Base-by-base conservation (phyloP, 2,888 invertebrate species). In the Amiota communis region DNA sequence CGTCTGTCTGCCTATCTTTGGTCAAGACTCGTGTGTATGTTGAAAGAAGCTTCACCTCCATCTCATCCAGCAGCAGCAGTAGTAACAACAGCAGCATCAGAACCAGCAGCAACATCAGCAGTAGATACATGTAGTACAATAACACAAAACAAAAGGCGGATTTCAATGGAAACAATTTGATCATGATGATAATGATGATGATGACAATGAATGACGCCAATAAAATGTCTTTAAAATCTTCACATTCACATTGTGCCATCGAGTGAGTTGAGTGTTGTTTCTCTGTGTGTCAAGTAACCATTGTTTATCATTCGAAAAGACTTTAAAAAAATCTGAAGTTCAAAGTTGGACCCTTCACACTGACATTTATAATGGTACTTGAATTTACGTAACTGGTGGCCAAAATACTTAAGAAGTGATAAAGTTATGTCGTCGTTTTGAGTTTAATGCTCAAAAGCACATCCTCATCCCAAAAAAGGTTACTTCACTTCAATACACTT, bases 101-200 rank as follows among this genome's bases (percentile, higher is more conserved):
- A n/a, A n/a, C 1, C 23, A 23, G 23, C n/a, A 47, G 6, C n/a
- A n/a, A n/a, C 49, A 13, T n/a, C 15, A 57, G 10, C 59, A 20
- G 59, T 20, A 83, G 82, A 79, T 80, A 77, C 72, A 73, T 61
- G 76, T 36, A 6, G 6, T 75, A 77, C 17, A n/a, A 15, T 36
- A 6, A 36, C 77, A 77, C 17, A n/a, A 15, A 49, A 23, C 63
- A 17, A 63, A 36, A 76, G 73, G 85, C 83, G 80, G 83, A 83
- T 85, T 85, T 83, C 85, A 79, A 82, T 63, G 75, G 85, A 85
- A 85, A 76, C 84, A 76, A 84, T 80, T 81, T 79, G 85, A 83
- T 85, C 13, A 12, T 12, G 53, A 53, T 53, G 53, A 59, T 59
- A 3, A 36, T 36, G 36, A 36, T 36, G 36, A 36, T 36, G 36